Evolutionary conservation across 2,113 vertebrate species (phyloP).

Genomic region (Haemorhous mexicanus): DNA sequence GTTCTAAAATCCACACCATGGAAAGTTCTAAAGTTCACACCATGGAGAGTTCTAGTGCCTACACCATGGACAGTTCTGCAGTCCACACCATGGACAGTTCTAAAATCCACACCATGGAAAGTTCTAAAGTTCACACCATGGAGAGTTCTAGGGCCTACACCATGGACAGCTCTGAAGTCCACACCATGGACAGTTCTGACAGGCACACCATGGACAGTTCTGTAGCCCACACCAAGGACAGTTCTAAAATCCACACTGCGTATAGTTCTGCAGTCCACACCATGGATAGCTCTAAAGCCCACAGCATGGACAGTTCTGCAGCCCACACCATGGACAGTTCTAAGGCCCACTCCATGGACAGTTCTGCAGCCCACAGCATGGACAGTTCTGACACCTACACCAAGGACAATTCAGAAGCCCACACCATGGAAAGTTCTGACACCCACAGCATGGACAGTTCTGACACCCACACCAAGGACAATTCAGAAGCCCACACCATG

Average conservation of each 20-base stretch:
- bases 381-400: fast-evolving
- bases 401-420: fast-evolving
- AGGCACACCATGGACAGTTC: background rate
- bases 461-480: fast-evolving
- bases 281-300: fast-evolving
- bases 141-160: fast-evolving
- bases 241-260: fast-evolving
- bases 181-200: fast-evolving
- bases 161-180: fast-evolving
- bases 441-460: fast-evolving
- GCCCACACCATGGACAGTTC: fast-evolving
- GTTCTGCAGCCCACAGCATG: fast-evolving
- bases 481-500: fast-evolving
- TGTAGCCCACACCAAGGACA: background rate
- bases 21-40: fast-evolving
- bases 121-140: fast-evolving
- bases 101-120: fast-evolving
- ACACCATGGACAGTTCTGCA: fast-evolving
- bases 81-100: fast-evolving
- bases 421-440: background rate
- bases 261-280: background rate
- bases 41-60: fast-evolving
- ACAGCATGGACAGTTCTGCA: fast-evolving
- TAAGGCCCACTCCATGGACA: fast-evolving
- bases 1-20: fast-evolving